These are phyloP conservation scores for Stichopus horrens DNA, from an alignment of 53 echinoderm and acorn worm species.

Conservation along the genomic window DNA sequence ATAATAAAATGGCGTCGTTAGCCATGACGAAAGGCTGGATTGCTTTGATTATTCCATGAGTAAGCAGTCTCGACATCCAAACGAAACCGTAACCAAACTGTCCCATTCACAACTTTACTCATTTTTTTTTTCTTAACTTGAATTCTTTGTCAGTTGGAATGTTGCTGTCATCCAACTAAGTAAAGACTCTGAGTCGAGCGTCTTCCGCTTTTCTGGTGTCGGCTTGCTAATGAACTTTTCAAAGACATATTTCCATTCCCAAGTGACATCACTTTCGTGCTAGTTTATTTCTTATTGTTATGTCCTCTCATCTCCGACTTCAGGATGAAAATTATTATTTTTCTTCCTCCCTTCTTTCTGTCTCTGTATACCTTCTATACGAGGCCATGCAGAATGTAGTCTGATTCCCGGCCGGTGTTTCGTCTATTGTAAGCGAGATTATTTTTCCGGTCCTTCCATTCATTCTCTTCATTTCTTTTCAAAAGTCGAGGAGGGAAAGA, in stretches of 20 bases:
- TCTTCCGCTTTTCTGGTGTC: conserved; percentile 37
- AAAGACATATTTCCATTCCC: conserved; percentile 25
- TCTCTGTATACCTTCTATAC: background rate
- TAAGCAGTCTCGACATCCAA: too few species aligned
- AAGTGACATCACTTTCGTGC: conserved; percentile 14
- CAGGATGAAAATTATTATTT: background rate
- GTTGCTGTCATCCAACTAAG: background rate
- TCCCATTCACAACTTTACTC: too few species aligned
- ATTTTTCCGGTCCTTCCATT: conserved; percentile 30
- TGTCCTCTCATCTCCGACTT: background rate
- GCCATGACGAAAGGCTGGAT: too few species aligned
- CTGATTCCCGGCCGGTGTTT: background rate
- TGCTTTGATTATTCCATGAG: too few species aligned
- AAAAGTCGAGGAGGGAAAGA: background rate
- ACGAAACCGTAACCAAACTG: too few species aligned
- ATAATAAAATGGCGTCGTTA: too few species aligned
- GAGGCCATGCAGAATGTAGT: background rate
- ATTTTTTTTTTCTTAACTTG: too few species aligned
- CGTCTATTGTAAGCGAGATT: conserved; percentile 21
- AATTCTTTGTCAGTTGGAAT: background rate
- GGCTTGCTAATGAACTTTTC: conserved; percentile 26
- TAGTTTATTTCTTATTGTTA: conserved; percentile 23
- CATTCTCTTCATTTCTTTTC: background rate
- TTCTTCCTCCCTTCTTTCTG: background rate
- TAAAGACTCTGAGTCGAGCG: background rate